A percentile compares a stretch with the other conserved stretches of the same genome.
These are phyloP conservation scores for Morus bassanus DNA, from an alignment of 2,797 vertebrate genomes.

Conservation along the genomic window DNA sequence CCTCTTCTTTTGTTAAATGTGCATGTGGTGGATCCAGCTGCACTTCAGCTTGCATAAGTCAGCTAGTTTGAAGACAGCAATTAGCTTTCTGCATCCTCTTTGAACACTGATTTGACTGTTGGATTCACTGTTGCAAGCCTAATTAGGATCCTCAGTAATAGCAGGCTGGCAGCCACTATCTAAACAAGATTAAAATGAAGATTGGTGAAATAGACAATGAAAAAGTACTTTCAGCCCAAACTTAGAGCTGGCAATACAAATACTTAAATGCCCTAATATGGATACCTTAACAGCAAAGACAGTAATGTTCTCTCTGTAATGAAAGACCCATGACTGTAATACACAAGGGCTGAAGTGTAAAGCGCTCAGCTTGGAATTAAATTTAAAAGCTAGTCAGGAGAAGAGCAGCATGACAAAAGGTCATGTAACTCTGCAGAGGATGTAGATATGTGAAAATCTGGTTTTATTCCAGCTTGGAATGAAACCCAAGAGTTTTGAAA, in stretches of 20 bases:
- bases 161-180: background rate
- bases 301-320: background rate
- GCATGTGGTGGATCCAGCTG: background rate
- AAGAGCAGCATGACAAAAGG: background rate
- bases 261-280: background rate
- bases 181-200: conserved; percentile 19
- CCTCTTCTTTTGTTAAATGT: background rate
- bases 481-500: background rate
- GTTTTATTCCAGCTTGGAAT: conserved; percentile 3
- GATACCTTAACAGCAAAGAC: background rate
- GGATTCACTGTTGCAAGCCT: background rate
- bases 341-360: background rate
- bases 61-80: background rate
- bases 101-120: background rate
- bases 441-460: background rate
- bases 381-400: background rate
- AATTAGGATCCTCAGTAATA: background rate
- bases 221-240: background rate
- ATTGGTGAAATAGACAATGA: background rate
- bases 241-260: background rate
- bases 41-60: background rate
- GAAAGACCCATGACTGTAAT: background rate
- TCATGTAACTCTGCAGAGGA: background rate
- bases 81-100: background rate
- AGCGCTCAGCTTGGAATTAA: background rate